Evolutionary conservation across 2,797 vertebrate species (phyloP).

Genomic region (Chanos chanos): DNA sequence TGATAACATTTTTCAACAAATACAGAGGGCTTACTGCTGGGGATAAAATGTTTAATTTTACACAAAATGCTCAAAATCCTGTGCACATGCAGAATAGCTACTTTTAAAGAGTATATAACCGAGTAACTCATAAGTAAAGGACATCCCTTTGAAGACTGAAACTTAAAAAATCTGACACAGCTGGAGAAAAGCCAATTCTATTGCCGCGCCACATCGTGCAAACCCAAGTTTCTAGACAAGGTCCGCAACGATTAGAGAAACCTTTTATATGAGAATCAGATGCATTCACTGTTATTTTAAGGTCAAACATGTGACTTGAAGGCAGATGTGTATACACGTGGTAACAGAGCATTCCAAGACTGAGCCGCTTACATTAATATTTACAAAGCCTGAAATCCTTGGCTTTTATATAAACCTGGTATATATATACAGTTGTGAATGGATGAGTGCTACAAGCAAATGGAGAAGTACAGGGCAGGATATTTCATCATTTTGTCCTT

Average conservation of each 20-base stretch:
- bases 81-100: too few relatives aligned
- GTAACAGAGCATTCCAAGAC: background rate
- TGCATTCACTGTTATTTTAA: background rate
- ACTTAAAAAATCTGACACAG: too few relatives aligned
- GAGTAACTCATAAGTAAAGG: too few relatives aligned
- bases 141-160: too few relatives aligned
- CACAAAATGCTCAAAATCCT: too few relatives aligned
- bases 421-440: slow-evolving; percentile 51
- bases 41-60: too few relatives aligned
- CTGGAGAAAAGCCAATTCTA: too few relatives aligned
- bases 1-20: background rate
- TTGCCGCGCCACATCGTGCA: too few relatives aligned
- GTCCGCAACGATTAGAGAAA: background rate
- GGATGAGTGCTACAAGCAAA: slow-evolving; percentile 41
- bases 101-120: too few relatives aligned
- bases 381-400: slow-evolving; percentile 44
- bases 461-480: slow-evolving; percentile 9
- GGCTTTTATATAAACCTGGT: slow-evolving; percentile 49
- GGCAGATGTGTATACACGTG: background rate
- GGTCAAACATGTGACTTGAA: too few relatives aligned
- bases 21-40: too few relatives aligned
- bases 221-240: too few relatives aligned
- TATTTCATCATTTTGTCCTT: slow-evolving; percentile 1
- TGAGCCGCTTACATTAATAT: slow-evolving; percentile 39
- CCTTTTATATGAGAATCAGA: background rate